Conservation (phyloP, 2,888 invertebrate genomes). For the Cordilura impudica region DNA sequence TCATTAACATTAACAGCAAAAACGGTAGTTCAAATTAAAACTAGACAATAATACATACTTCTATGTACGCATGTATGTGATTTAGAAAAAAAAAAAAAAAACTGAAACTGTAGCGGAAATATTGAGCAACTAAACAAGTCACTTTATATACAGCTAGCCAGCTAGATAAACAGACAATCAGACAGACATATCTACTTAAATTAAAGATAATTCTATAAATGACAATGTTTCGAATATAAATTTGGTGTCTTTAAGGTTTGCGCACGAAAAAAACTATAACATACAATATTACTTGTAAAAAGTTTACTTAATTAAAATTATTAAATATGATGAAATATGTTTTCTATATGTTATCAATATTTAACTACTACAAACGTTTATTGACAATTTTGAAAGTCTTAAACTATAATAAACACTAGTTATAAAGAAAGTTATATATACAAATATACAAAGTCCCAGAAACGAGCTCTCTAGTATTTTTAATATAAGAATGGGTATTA, state of each 20-base stretch:
- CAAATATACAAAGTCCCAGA: too few species aligned
- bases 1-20: not conserved
- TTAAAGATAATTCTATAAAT: conserved; percentile 37
- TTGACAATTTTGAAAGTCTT: too few species aligned
- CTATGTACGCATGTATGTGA: conserved; percentile 12
- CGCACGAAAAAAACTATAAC: too few species aligned
- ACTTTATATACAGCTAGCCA: conserved; percentile 1
- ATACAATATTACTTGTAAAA: too few species aligned
- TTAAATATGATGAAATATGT: too few species aligned
- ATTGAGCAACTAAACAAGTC: not conserved
- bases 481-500: too few species aligned
- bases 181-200: conserved; percentile 26
- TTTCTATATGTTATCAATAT: too few species aligned
- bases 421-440: too few species aligned
- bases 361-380: too few species aligned
- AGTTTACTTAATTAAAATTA: too few species aligned
- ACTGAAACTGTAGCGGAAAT: conserved; percentile 27
- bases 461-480: too few species aligned
- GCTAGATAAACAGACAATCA: not conserved
- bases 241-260: conserved; percentile 19
- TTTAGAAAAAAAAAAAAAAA: not conserved
- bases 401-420: too few species aligned
- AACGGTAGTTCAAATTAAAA: conserved; percentile 18
- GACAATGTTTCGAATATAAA: conserved; percentile 31
- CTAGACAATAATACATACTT: not conserved